Evolutionary conservation across 2,888 invertebrate genomes (phyloP), one percentile per base, ranked within the genome.

Genomic region (Agonopterix arenella): DNA sequence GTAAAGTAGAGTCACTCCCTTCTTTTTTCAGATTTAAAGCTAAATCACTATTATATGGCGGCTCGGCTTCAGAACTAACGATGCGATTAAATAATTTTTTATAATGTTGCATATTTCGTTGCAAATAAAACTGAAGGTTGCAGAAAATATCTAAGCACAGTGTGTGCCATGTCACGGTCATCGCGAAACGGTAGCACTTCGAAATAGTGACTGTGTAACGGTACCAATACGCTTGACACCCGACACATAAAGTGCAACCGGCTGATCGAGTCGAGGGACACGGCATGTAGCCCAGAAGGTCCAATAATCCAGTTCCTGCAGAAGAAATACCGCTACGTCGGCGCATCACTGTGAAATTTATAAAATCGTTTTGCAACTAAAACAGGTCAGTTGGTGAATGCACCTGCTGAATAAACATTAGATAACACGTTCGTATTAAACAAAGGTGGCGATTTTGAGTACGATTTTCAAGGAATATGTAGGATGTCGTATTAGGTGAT

Each of bases 171-270:
- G 48, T 48, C 45, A 48, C 46, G 45, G 49, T 28, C 36, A 47
- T 44, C 49, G 45, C 37, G 46, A 41, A 47, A 44, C 44, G 49
- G 46, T 44, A 40, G 46, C 38, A 46, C 45, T 16, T 51, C 45
- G 51, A 51, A 50, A 46, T 41, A 10, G 38, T 10, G 45, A 28
- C 41, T 18, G 45, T 54, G 45, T 54, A 54, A 54, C 54, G 54
- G 54, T 46, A 48, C 45, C 38, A 37, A 40, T 44, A 41, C 50
- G 46, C 40, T 47, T 47, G 42, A 47, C 46, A 51, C 53, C 11
- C 44, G 49, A 50, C 49, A 47, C 46, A 46, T 44, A 51, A 28
- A 5, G 28, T 28, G 28, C 28, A 7, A 28, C 28, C 28, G 28
- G 28, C 28, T 28, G 28, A 28, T 46, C 37, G 9, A 11, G 18